Percentiles rank a stretch among this genome's conserved stretches.
phyloP scores from a whole-genome alignment of 2,113 vertebrate species.

The Callaeas wilsoni region DNA sequence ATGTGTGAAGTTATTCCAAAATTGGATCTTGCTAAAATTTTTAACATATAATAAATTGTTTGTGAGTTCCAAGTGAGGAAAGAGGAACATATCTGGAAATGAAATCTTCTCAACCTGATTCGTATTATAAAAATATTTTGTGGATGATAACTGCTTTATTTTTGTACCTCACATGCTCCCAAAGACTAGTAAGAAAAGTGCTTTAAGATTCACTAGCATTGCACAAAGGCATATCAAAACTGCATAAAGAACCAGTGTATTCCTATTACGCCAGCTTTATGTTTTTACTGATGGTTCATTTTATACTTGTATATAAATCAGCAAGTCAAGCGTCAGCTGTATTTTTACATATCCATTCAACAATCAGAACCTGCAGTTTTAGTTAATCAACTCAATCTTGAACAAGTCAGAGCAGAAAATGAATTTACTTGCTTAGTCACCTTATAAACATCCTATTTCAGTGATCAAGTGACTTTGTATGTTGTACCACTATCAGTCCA shows the following conservation, averaged over 20 bases:
- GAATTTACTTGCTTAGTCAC: neutral
- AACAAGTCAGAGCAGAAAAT: neutral
- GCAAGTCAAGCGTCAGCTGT: neutral
- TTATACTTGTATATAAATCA: neutral
- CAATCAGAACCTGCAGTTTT: neutral
- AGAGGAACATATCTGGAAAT: neutral
- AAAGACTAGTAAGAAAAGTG: neutral
- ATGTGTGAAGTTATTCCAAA: neutral
- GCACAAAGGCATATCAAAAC: neutral
- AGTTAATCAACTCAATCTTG: neutral
- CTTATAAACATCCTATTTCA: neutral
- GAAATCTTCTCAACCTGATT: neutral
- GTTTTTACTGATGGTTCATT: neutral
- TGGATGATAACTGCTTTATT: neutral
- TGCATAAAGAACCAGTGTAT: neutral
- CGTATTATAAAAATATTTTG: neutral
- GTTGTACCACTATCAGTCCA: neutral
- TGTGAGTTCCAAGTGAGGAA: neutral
- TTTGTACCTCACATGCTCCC: neutral
- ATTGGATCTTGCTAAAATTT: neutral
- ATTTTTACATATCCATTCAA: neutral
- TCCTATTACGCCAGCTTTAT: neutral
- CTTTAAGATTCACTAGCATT: neutral
- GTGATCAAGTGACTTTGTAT: neutral
- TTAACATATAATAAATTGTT: neutral